These are phyloP conservation scores for Gallinago paraguaiae DNA, from an alignment of 2,113 vertebrate genomes.

Conservation along the genomic window DNA sequence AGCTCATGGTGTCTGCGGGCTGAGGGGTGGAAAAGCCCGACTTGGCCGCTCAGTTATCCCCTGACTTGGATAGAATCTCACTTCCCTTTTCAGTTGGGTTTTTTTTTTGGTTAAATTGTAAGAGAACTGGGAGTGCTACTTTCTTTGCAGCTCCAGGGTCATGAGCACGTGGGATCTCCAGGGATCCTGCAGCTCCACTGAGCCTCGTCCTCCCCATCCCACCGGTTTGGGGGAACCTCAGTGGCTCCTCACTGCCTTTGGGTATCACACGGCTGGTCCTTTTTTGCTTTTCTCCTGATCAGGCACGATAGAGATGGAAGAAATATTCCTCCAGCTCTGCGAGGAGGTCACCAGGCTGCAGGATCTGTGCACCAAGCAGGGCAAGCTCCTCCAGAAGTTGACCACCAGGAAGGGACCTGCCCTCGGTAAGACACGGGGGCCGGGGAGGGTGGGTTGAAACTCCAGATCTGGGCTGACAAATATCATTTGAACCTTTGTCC, in stretches of 20 bases:
- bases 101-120: not conserved
- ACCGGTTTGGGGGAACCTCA: not conserved
- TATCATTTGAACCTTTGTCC: too few relatives aligned
- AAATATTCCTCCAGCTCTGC: slow-evolving; percentile 76
- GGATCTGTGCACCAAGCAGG: slow-evolving; percentile 79
- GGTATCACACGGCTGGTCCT: rapidly evolving
- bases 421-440: not conserved
- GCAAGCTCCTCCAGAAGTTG: slow-evolving; percentile 77
- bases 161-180: not conserved
- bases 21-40: not conserved
- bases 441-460: rapidly evolving
- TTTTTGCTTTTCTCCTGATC: not conserved
- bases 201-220: not conserved
- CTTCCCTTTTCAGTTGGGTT: not conserved
- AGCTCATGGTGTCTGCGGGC: rapidly evolving
- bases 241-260: not conserved
- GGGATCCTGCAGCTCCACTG: not conserved
- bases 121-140: not conserved
- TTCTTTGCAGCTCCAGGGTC: rapidly evolving
- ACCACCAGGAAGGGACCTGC: not conserved
- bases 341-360: slow-evolving; percentile 76
- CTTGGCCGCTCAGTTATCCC: not conserved
- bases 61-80: not conserved
- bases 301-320: slow-evolving; percentile 66
- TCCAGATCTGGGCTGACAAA: rapidly evolving